Evolutionary conservation across 2,888 invertebrate genomes (phyloP).

Genomic region (Cheilosia vulpina): DNA sequence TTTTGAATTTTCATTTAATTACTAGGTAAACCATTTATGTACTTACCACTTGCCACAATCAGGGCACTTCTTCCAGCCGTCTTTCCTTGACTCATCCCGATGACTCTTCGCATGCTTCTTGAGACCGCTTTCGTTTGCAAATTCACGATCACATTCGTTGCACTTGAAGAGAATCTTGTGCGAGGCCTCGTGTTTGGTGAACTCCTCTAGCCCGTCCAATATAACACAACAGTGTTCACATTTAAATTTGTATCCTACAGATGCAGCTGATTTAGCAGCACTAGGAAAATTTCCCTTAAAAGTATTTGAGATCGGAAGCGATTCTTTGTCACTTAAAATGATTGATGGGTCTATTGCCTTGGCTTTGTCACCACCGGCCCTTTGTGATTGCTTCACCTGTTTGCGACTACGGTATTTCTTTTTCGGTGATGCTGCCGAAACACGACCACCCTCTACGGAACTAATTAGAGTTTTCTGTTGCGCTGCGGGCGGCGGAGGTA

Average conservation of each 20-base stretch:
- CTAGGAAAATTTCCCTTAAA: slow-evolving; percentile 75
- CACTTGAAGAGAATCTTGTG: slow-evolving; percentile 81
- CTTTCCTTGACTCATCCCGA: slow-evolving; percentile 80
- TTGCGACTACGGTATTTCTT: slow-evolving; percentile 65
- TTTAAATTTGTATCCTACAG: slow-evolving; percentile 78
- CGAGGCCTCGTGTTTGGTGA: slow-evolving; percentile 79
- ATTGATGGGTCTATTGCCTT: neutral
- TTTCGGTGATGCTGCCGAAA: slow-evolving; percentile 33
- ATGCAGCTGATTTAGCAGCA: slow-evolving; percentile 78
- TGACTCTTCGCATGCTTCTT: slow-evolving; percentile 82
- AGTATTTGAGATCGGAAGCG: slow-evolving; percentile 69
- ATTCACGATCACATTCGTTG: slow-evolving; percentile 81
- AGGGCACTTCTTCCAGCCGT: slow-evolving; percentile 82
- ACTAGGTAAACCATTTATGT: neutral
- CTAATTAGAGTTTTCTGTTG: slow-evolving; percentile 8
- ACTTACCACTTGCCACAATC: slow-evolving; percentile 83
- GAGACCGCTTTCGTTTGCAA: slow-evolving; percentile 79
- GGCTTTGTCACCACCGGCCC: neutral
- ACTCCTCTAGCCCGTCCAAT: slow-evolving; percentile 78
- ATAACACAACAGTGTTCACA: slow-evolving; percentile 81
- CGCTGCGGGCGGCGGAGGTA: slow-evolving; percentile 57
- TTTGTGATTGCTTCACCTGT: slow-evolving; percentile 44
- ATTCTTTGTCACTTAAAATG: slow-evolving; percentile 22
- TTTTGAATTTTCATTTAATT: too few species aligned
- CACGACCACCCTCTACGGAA: slow-evolving; percentile 13